Conservation (phyloP, 2,797 vertebrate species). For the Phalanger gymnotis region DNA sequence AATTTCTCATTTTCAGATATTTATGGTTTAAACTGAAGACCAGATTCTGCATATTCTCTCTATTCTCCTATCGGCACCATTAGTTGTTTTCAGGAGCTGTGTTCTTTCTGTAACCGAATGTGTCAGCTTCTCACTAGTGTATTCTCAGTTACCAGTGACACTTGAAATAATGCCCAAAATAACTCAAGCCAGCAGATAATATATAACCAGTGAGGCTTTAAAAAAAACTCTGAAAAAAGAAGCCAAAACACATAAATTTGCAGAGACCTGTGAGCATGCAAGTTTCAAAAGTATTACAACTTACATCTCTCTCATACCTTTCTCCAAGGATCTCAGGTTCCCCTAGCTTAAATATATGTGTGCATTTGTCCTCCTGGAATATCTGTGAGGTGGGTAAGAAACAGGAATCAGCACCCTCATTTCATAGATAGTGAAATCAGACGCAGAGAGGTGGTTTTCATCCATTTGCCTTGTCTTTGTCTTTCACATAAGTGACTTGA, state of each 20-base stretch:
- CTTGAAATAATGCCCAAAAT: slow-evolving; percentile 71
- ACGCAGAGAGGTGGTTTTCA: background rate
- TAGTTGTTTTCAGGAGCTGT: slow-evolving; percentile 61
- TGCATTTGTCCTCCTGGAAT: background rate
- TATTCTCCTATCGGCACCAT: slow-evolving; percentile 27
- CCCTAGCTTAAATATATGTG: background rate
- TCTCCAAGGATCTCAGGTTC: slow-evolving; percentile 12
- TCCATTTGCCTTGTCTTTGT: background rate
- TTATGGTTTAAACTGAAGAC: slow-evolving; percentile 50
- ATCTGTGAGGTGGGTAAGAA: background rate
- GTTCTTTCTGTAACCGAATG: slow-evolving; percentile 53
- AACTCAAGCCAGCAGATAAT: slow-evolving; percentile 49
- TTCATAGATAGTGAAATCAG: background rate
- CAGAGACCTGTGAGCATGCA: background rate
- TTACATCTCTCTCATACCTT: background rate
- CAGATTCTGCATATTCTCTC: slow-evolving; percentile 33
- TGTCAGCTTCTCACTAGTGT: slow-evolving; percentile 62
- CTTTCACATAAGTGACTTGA: background rate
- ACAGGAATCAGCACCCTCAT: background rate
- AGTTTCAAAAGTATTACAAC: background rate
- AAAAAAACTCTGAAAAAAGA: background rate
- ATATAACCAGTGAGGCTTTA: slow-evolving; percentile 4
- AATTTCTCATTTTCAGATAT: slow-evolving; percentile 61
- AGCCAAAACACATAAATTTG: slow-evolving; percentile 2
- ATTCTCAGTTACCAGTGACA: slow-evolving; percentile 56